Percentiles rank a stretch among this genome's conserved stretches.
phyloP scores from a whole-genome alignment of 1,140 invertebrate species.

The Heliconius eleuchia region DNA sequence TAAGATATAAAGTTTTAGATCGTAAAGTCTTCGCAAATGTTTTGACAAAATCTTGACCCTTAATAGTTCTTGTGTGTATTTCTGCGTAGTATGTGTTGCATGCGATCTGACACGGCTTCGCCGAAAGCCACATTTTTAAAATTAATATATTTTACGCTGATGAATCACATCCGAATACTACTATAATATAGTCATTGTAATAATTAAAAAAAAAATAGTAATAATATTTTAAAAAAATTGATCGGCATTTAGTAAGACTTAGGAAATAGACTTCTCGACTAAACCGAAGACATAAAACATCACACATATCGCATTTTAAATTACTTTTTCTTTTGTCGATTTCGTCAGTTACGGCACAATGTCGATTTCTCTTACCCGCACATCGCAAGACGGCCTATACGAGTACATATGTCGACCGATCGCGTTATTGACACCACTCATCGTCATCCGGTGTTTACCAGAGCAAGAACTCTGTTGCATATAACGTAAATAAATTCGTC shows the following conservation, averaged over 20 bases:
- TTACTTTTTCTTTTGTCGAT: background rate
- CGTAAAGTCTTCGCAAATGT: background rate
- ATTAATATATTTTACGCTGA: background rate
- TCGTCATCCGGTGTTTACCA: slow-evolving; percentile 63
- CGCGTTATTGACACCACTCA: slow-evolving; percentile 37
- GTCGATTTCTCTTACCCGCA: slow-evolving; percentile 13
- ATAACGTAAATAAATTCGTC: slow-evolving; percentile 64
- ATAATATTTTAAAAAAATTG: too few relatives aligned
- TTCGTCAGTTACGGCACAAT: background rate
- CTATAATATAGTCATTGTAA: too few relatives aligned
- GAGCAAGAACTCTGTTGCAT: slow-evolving; percentile 52
- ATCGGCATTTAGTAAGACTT: background rate
- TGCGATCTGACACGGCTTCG: background rate
- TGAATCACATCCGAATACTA: background rate
- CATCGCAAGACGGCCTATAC: slow-evolving; percentile 35
- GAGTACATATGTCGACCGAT: slow-evolving; percentile 43
- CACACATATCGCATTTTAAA: background rate
- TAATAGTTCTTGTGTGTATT: background rate
- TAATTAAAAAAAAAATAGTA: too few relatives aligned
- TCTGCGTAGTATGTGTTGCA: background rate
- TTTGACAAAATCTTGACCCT: background rate
- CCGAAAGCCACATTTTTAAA: background rate
- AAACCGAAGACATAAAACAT: background rate
- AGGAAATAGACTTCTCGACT: background rate
- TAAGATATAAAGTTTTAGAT: background rate